Percentiles rank a stretch among this genome's conserved stretches.
Conservation (phyloP, 1,140 invertebrate genomes). For the Helicorthomorpha holstii region DNA sequence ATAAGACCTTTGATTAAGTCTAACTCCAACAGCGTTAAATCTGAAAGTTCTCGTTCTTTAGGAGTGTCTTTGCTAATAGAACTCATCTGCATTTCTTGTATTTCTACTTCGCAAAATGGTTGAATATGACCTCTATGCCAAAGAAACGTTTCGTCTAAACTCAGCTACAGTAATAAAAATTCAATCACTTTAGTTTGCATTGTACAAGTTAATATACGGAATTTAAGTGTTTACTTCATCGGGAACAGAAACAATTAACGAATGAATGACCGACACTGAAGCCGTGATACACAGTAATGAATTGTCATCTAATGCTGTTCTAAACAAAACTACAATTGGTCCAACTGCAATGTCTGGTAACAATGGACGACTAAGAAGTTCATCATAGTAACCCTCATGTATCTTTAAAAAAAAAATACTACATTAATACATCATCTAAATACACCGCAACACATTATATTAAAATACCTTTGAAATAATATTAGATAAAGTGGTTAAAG, state of each 20-base stretch:
- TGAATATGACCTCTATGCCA: slow-evolving; percentile 43
- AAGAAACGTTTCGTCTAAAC: slow-evolving; percentile 45
- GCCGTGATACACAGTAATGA: slow-evolving; percentile 50
- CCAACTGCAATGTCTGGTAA: slow-evolving; percentile 35
- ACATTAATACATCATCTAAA: too few species aligned
- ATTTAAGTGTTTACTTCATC: slow-evolving; percentile 41
- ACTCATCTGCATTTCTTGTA: too few species aligned
- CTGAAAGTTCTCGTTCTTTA: slow-evolving; percentile 51
- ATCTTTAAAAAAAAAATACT: slow-evolving; percentile 14
- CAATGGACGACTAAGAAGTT: slow-evolving; percentile 31
- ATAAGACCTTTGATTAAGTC: slow-evolving; percentile 38
- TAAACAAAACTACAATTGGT: slow-evolving; percentile 55
- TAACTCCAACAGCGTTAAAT: slow-evolving; percentile 53
- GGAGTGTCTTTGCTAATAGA: slow-evolving; percentile 23
- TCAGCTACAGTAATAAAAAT: slow-evolving; percentile 15
- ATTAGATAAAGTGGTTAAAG: slow-evolving; percentile 56
- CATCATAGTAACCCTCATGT: slow-evolving; percentile 40
- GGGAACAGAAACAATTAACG: slow-evolving; percentile 49
- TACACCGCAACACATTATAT: not conserved
- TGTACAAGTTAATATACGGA: not conserved
- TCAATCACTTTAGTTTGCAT: not conserved
- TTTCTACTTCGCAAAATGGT: too few species aligned
- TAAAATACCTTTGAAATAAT: slow-evolving; percentile 32
- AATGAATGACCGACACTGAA: slow-evolving; percentile 48
- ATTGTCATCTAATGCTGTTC: slow-evolving; percentile 70